Conservation (phyloP, 2,888 invertebrate genomes). For the Slavum lentiscoides region DNA sequence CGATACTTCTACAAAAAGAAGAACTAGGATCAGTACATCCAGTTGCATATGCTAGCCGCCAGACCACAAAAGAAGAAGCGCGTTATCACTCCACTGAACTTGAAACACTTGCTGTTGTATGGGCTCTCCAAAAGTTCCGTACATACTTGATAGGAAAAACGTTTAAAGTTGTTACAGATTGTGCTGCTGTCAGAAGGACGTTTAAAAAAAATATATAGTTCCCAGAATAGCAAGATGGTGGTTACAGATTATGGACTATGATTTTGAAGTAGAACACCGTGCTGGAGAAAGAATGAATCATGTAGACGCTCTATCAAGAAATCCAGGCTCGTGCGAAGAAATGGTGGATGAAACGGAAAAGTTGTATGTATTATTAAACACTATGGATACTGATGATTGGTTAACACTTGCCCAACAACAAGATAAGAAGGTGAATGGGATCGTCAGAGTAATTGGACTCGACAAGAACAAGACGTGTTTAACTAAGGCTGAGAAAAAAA, state of each 20-base stretch:
- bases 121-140: constrained; percentile 58
- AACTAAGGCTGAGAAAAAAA: too few relatives aligned
- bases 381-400: background rate
- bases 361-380: background rate
- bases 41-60: constrained; percentile 58
- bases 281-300: background rate
- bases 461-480: too few relatives aligned
- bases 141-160: constrained; percentile 58
- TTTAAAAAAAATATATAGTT: background rate
- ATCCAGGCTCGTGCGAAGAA: background rate
- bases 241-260: background rate
- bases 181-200: constrained; percentile 35
- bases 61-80: constrained; percentile 58
- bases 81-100: constrained; percentile 59
- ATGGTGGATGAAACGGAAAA: background rate
- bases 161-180: constrained; percentile 59
- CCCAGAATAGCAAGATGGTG: background rate
- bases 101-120: constrained; percentile 59
- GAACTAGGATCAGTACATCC: constrained; percentile 45
- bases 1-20: constrained; percentile 50
- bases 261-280: constrained; percentile 2
- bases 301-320: background rate
- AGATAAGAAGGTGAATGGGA: too few relatives aligned
- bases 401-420: too few relatives aligned
- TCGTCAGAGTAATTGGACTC: too few relatives aligned